phyloP scores from a whole-genome alignment of 2,888 invertebrate genomes.

The Dryocosmus kuriphilus region DNA sequence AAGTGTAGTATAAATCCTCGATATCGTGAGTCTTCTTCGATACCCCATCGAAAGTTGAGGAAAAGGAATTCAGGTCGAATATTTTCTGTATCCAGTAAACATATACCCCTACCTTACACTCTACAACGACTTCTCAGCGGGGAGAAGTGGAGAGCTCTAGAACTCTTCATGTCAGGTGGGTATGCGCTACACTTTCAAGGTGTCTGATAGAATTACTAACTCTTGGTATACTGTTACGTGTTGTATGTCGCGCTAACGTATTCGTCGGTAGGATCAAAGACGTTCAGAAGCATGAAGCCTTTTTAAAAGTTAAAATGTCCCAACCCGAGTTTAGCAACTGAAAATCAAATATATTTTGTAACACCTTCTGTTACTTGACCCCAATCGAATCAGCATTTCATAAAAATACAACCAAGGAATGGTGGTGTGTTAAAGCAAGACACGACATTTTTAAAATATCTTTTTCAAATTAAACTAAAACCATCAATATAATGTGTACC shows the following conservation, averaged over 20 bases:
- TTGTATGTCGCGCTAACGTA: conserved; percentile 46
- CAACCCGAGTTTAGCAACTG: not conserved
- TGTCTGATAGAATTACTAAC: conserved; percentile 56
- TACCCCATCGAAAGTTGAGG: conserved; percentile 54
- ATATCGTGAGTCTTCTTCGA: conserved; percentile 59
- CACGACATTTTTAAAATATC: no score
- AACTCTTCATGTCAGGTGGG: conserved; percentile 58
- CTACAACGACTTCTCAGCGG: conserved; percentile 11
- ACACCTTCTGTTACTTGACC: not conserved
- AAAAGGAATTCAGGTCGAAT: conserved; percentile 50
- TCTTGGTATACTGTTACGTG: conserved; percentile 43
- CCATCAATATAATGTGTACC: no score
- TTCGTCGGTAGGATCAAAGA: conserved; percentile 45
- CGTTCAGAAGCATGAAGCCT: not conserved
- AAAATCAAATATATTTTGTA: conserved; percentile 6
- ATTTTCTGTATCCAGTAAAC: conserved; percentile 46
- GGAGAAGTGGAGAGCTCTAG: conserved; percentile 44
- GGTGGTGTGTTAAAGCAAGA: not conserved
- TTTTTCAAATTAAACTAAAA: no score
- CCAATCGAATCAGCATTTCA: no score
- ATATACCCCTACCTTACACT: conserved; percentile 20
- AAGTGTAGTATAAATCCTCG: conserved; percentile 64
- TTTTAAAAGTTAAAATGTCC: not conserved
- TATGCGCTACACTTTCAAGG: conserved; percentile 58
- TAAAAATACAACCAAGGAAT: no score